These are phyloP conservation scores for Chaetogeoica ovagalla DNA, from an alignment of 2,888 invertebrate species.

Conservation along the genomic window DNA sequence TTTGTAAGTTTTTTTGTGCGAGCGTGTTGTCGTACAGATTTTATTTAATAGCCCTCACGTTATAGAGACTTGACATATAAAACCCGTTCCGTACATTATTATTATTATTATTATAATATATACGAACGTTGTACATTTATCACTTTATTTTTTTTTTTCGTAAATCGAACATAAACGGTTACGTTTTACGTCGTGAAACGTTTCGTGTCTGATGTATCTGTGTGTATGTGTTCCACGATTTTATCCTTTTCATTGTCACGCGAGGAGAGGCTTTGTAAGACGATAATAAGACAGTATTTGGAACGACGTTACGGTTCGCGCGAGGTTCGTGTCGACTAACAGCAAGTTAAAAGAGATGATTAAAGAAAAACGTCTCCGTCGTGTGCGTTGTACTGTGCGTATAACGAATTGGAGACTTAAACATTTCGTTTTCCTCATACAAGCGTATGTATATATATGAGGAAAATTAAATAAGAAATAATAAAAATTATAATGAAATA, in stretches of 20 bases:
- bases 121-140: slow-evolving; percentile 17
- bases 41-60: slow-evolving; percentile 9
- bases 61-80: background rate
- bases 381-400: too few species aligned
- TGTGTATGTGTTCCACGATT: background rate
- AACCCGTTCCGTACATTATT: background rate
- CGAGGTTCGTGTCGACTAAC: too few species aligned
- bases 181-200: background rate
- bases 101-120: background rate
- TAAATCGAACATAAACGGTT: background rate
- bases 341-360: too few species aligned
- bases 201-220: background rate
- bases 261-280: background rate
- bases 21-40: background rate
- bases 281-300: background rate
- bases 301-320: too few species aligned
- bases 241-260: background rate
- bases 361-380: too few species aligned
- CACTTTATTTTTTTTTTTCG: background rate
- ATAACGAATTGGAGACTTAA: too few species aligned
- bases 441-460: too few species aligned
- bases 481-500: too few species aligned
- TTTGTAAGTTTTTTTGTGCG: background rate
- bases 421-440: too few species aligned
- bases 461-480: too few species aligned